Base-by-base conservation (phyloP, 2,797 vertebrate species). In the Notolabrus celidotus region DNA sequence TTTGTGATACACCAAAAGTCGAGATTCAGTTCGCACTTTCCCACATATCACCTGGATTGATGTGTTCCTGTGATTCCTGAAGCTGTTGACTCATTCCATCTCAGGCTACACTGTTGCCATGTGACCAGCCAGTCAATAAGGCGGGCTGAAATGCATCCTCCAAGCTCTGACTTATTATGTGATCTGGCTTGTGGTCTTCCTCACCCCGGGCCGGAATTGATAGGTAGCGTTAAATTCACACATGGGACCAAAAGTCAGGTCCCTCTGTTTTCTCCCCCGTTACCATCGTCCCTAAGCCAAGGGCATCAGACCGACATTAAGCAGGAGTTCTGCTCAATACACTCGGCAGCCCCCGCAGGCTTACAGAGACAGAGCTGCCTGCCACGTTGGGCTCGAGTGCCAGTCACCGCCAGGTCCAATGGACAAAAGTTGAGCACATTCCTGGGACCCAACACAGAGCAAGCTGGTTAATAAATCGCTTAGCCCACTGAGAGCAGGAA, bases 391-490 rank as follows among this genome's bases (percentile, higher is more conserved):
- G 61, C 15, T 22, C 68, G 62, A 79, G 79, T 82, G 86, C 84
- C 83, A 89, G 79, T 90, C 84, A 83, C 84, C 63, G 29, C 86
- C 82, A 71, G 81, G 74, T 83, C 76, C 79, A 84, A 54, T 85
- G 77, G 78, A 69, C 50, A 69, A 89, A 87, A 82, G 63, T 74
- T 41, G 75, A 87, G 71, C 79, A 85, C 85, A 92, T 90, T 90
- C 88, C 89, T 85, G 67, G 70, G 74, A 67, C 72, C 62, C 85
- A 85, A 79, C 71, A 76, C 16, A 51, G 61, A 71, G 67, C 39
- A 67, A 63, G 51, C 59, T 70, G 73, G 86, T 85, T 90, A 88
- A 92, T 86, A 87, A 85, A 90, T 89, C 71, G 74, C 83, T 77
- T 19, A 57, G 67, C 33, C 74, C 15, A 7, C 55, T 0, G 19